Conservation (phyloP, 2,113 vertebrate species). For the Panthera uncia region DNA sequence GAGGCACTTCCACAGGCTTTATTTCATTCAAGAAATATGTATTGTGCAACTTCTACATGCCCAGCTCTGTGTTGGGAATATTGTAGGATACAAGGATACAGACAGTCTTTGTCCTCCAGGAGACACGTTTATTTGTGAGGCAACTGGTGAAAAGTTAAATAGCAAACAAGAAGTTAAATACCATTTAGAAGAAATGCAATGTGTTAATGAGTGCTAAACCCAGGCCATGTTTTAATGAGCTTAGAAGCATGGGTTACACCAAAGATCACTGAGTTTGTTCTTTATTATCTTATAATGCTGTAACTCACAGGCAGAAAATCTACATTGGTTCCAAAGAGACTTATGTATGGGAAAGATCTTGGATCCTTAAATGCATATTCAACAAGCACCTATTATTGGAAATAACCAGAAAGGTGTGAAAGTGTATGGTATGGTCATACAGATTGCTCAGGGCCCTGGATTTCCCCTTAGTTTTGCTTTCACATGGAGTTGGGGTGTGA, state of each 20-base stretch:
- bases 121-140: not conserved
- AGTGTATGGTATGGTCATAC: not conserved
- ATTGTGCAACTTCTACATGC: not conserved
- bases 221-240: not conserved
- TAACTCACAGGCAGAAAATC: not conserved
- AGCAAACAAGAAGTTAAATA: not conserved
- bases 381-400: not conserved
- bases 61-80: not conserved
- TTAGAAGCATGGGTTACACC: not conserved
- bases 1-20: not conserved
- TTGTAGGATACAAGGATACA: not conserved
- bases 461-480: not conserved
- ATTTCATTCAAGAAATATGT: slow-evolving; percentile 10
- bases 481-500: not conserved
- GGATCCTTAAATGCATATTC: not conserved
- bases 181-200: not conserved
- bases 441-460: not conserved
- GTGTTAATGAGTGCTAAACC: not conserved
- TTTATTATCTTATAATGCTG: not conserved
- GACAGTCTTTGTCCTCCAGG: slow-evolving; percentile 3
- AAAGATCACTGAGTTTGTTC: not conserved
- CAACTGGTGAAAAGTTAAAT: not conserved
- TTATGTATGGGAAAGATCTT: not conserved
- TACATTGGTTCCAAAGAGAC: not conserved
- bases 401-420: not conserved